These are phyloP conservation scores for Monodelphis domestica DNA, from an alignment of 2,797 vertebrate species.

Conservation along the genomic window DNA sequence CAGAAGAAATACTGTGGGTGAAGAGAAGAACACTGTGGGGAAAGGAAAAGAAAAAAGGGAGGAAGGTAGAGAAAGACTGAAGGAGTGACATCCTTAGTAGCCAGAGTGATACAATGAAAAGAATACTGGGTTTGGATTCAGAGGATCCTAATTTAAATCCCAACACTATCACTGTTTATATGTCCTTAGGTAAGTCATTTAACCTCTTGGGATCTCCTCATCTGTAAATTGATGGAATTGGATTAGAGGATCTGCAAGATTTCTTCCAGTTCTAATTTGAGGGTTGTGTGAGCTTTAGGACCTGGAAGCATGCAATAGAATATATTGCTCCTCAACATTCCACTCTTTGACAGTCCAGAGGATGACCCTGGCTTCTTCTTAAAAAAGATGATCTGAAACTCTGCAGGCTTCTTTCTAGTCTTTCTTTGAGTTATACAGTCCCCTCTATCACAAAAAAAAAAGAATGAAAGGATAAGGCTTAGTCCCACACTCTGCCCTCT, in stretches of 20 bases:
- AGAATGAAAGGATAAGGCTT: background rate
- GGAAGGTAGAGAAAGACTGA: background rate
- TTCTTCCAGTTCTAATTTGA: background rate
- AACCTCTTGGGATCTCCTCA: background rate
- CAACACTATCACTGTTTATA: background rate
- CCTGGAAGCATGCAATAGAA: background rate
- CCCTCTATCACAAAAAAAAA: background rate
- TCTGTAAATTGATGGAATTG: background rate
- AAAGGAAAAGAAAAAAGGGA: background rate
- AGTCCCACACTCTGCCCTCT: background rate
- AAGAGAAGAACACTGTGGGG: background rate
- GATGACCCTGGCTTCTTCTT: background rate
- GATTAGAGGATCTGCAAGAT: background rate
- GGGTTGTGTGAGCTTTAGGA: background rate
- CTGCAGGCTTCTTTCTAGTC: background rate
- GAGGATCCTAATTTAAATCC: background rate
- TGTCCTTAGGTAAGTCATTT: background rate
- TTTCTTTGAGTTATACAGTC: background rate
- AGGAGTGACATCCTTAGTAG: background rate
- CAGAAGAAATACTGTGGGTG: background rate
- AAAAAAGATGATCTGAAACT: background rate
- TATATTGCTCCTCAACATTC: no score
- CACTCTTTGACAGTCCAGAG: background rate
- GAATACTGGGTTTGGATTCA: background rate
- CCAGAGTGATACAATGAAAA: background rate